Conservation (phyloP, 2,113 vertebrate species). For the Hymenochirus boettgeri region DNA sequence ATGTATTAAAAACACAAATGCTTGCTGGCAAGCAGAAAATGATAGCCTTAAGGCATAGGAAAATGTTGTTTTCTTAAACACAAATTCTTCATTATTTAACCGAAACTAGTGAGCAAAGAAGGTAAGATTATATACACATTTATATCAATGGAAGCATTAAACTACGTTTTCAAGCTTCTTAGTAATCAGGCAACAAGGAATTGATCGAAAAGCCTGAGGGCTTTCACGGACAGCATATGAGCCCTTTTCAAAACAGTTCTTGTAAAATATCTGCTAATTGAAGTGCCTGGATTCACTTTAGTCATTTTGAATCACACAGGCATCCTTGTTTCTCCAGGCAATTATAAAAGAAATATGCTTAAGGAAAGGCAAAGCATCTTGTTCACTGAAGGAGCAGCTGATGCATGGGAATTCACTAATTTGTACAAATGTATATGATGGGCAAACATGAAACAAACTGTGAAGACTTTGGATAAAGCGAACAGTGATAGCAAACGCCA, state of each 20-base stretch:
- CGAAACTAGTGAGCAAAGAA: constrained; percentile 57
- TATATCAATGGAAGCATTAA: constrained; percentile 62
- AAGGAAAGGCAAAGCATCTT: background rate
- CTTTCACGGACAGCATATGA: constrained; percentile 69
- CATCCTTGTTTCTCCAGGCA: constrained; percentile 39
- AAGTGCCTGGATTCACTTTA: constrained; percentile 71
- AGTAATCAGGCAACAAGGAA: constrained; percentile 80
- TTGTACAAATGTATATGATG: background rate
- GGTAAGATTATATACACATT: background rate
- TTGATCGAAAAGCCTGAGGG: constrained; percentile 80
- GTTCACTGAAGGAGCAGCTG: background rate
- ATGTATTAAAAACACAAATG: background rate
- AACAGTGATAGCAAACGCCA: background rate
- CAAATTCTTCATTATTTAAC: constrained; percentile 61
- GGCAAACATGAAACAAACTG: background rate
- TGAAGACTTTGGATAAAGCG: background rate
- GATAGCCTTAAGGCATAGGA: constrained; percentile 50
- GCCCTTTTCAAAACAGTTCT: constrained; percentile 69
- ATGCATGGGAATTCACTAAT: constrained; percentile 4
- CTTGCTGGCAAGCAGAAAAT: constrained; percentile 2
- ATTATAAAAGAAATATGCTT: background rate
- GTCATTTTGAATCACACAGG: constrained; percentile 68
- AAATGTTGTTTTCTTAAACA: constrained; percentile 62
- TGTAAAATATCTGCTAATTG: constrained; percentile 80
- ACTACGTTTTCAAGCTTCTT: constrained; percentile 66